These are phyloP conservation scores for Salvelinus sp. DNA, from an alignment of 2,113 vertebrate species.

Conservation along the genomic window DNA sequence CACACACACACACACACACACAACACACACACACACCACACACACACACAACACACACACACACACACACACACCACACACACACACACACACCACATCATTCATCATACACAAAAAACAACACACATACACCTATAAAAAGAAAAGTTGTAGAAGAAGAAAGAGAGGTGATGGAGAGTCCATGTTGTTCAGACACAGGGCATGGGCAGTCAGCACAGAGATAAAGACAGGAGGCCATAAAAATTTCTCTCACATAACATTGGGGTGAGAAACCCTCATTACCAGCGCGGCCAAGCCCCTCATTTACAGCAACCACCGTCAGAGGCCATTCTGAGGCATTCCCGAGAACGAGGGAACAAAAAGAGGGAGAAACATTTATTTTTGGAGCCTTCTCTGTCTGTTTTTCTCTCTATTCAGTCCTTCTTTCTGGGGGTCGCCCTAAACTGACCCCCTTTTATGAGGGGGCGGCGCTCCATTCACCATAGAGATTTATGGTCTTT, in stretches of 20 bases:
- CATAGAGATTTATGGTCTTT: constrained; percentile 73
- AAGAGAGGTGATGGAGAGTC: constrained; percentile 34
- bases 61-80: not conserved
- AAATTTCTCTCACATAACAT: constrained; percentile 62
- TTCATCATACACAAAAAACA: constrained; percentile 1
- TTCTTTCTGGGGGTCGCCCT: constrained; percentile 53
- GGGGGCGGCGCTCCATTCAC: constrained; percentile 62
- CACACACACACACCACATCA: not conserved
- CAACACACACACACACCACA: constrained; percentile 14
- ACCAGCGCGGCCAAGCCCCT: constrained; percentile 37
- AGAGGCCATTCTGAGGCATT: constrained; percentile 26
- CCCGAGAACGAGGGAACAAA: constrained; percentile 46
- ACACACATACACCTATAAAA: not conserved
- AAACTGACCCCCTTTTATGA: constrained; percentile 54
- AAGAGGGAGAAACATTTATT: constrained; percentile 63
- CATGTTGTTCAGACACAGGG: constrained; percentile 40
- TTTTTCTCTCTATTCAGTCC: constrained; percentile 58
- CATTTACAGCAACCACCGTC: constrained; percentile 31
- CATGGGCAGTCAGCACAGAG: constrained; percentile 51
- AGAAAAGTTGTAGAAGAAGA: constrained; percentile 18
- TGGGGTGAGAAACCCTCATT: constrained; percentile 56
- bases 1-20: constrained; percentile 1
- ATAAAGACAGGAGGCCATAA: constrained; percentile 49
- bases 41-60: constrained; percentile 6
- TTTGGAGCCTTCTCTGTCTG: constrained; percentile 53